Base-by-base conservation (phyloP, 2,113 vertebrate genomes). In the Saguinus midas region DNA sequence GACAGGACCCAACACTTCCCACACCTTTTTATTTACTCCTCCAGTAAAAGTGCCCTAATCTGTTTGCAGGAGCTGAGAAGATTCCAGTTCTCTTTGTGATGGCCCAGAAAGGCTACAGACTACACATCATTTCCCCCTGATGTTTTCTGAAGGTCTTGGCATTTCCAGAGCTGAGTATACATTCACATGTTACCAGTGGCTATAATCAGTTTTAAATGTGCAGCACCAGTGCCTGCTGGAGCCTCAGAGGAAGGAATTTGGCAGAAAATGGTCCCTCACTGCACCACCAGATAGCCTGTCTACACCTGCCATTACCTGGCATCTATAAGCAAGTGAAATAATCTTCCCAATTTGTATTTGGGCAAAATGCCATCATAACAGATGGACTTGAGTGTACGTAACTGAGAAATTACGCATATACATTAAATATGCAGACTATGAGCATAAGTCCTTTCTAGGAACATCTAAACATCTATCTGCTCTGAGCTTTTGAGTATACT, bases 221-320 rank as follows among this genome's bases (percentile, higher is more conserved):
- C 72, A 76, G 72, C 45, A 35, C 13, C 95, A 83, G 23, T 68
- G 85, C 45, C 12, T 82, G 43, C 6, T 48, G 37, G 50, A 92
- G 58, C 82, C 87, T 85, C 3, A 2, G 55, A 97, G 48, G 95
- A 97, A 12, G 43, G 45, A 76, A 96, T 95, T 90, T 98, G 98
- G 97, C 98, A 98, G 97, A 96, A 96, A 81, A 40, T 73, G 61
- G 57, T 97, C 82, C 45, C 96, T 98, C 88, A 79, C 80, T 92
- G 82, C 84, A 70, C 93, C 95, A 91, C 94, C 89, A 96, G 96
- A 94, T 96, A 98, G 70, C 95, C 97, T 95, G 32, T 98, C 97
- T 98, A 98, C 97, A 98, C 95, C 96, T 88, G 96, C 98, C 96
- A 97, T 98, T 98, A 97, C 92, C 98, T 98, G 98, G 97, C 98